These are phyloP conservation scores for Drosophila sulfurigaster DNA, from an alignment of 1,140 invertebrate genomes.

Conservation along the genomic window DNA sequence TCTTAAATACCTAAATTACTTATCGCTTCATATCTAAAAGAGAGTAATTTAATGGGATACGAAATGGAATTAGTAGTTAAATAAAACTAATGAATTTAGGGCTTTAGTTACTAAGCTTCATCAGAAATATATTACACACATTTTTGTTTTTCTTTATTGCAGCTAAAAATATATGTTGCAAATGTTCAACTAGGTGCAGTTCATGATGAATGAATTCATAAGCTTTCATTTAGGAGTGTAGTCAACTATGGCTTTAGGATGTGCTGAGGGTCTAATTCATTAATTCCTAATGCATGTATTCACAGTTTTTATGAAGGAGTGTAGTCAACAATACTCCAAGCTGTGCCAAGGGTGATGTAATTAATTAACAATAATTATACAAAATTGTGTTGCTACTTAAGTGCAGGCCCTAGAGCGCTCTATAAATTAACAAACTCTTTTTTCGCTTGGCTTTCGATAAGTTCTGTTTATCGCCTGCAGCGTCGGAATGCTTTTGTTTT, in stretches of 20 bases:
- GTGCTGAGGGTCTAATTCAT: constrained; percentile 1
- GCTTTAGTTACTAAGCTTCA: too few species aligned
- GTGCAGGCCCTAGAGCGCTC: not conserved
- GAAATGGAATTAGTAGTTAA: too few species aligned
- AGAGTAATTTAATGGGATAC: too few species aligned
- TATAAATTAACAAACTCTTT: not conserved
- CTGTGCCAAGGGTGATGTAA: not conserved
- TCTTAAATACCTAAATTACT: too few species aligned
- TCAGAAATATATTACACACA: too few species aligned
- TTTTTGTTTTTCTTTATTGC: too few species aligned
- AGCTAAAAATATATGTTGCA: not conserved
- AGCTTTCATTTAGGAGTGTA: not conserved
- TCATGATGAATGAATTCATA: not conserved
- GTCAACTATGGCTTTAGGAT: not conserved
- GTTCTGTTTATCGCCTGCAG: not conserved
- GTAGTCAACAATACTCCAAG: not conserved
- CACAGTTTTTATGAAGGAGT: not conserved
- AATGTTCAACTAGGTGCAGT: constrained; percentile 2
- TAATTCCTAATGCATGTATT: not conserved
- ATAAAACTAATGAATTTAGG: too few species aligned
- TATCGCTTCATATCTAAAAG: too few species aligned
- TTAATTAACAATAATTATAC: constrained; percentile 3
- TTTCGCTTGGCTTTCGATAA: not conserved
- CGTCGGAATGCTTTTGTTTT: not conserved
- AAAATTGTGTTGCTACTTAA: not conserved